Evolutionary conservation across 2,888 invertebrate species (phyloP), one percentile per base, ranked within the genome.

Genomic region (Carcina quercana): DNA sequence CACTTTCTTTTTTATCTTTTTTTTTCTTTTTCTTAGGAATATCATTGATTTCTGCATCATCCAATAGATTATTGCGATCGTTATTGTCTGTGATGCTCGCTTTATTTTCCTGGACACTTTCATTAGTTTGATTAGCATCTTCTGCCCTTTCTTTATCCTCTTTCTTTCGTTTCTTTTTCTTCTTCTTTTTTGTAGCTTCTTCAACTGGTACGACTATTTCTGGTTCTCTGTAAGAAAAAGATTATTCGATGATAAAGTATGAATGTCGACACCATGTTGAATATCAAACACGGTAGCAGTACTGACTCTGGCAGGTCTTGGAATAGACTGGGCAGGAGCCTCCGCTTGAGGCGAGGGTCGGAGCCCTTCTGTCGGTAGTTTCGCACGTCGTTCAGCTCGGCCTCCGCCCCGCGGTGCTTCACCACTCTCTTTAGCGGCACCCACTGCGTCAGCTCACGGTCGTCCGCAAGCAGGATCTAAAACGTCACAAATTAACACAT

Each of bases 361-460:
- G 86, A 82, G 0, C 91, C 90, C 65, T 93, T 95, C 48, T 88
- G 87, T 43, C 86, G 71, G 72, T 91, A 98, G 0, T 89, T 87
- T 37, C 88, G 88, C 7, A 91, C 87, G 39, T 98, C 97, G 34
- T 90, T 89, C 40, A 86, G 85, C 74, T 98, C 98, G 8, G 91
- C 89, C 33, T 91, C 83, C 3, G 91, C 90, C 0, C 93, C 88
- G 15, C 92, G 86, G 51, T 91, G 88, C 57, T 91, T 91, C n/a
- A 91, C 86, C 0, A 95, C 87, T 74, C 92, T 95, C 73, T 95
- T 97, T 3, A 98, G 72, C 0, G 97, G 95, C 47, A 93, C 96
- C 99, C 98, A 99, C 51, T 90, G 89, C 54, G 99, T 98, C 5
- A 99, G 79, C 70, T 98, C 98, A 46, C 89, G 91, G 66, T 98